Evolutionary conservation across 2,113 vertebrate genomes (phyloP), one percentile per base, ranked within the genome.

Genomic region (Polypterus senegalus): DNA sequence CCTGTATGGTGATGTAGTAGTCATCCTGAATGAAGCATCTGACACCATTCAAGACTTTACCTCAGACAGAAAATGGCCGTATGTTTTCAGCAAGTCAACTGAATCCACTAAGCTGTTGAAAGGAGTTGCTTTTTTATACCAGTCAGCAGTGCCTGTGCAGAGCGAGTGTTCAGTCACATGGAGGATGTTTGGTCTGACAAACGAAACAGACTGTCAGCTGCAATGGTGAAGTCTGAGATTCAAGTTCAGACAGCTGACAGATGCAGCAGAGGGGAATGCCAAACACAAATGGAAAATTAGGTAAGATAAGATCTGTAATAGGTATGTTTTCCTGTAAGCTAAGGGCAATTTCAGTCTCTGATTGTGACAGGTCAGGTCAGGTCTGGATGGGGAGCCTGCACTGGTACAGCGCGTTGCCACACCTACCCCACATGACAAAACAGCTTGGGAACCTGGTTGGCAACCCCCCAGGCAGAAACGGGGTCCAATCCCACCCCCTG

Each of bases 231-330:
- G 48, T 47, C 63, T 51, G 57, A 64, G 48, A 56, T 64, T 44
- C 63, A 64, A 48, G 63, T 59, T n/a, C n/a, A n/a, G n/a, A 47
- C 9, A 6, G 48, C 63, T 59, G 7, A 55, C 52, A 49, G 6
- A 49, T 5, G 63, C 57, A 64, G 56, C 63, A 52, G 54, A 59
- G 56, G 47, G 57, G 56, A 55, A 64, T 52, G 63, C 47, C 10
- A 59, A 64, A n/a, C 54, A 64, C 44, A 64, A 9, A 53, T 64
- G 63, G 63, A 51, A 58, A 64, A 64, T 48, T 8, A 64, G 63
- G 57, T 64, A 54, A 62, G 61, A 27, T 27, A 27, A 27, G 27
- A 27, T 27, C 27, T 27, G 27, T 27, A 27, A 27, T 27, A 27
- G 27, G 27, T 27, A 27, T 27, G 27, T 27, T 27, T 27, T 27